Conservation (phyloP, 92 coral and sea anemone species). For the Phenganax subtilis region DNA sequence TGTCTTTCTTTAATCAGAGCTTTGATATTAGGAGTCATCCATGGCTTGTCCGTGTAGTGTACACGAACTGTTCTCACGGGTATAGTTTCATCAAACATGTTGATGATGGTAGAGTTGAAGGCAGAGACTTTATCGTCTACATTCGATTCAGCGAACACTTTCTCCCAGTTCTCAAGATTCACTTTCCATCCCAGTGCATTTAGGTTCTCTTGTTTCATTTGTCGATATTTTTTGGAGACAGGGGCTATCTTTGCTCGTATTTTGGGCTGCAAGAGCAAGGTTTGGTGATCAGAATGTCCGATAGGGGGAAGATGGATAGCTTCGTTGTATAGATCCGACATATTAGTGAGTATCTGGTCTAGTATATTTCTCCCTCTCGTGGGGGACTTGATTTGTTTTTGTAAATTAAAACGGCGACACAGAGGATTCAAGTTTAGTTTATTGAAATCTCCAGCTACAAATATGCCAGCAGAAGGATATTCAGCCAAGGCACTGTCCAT, state of each 20-base stretch:
- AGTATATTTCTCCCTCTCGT: conserved; percentile 13
- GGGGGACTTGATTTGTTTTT: conserved; percentile 1
- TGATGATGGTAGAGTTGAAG: not conserved
- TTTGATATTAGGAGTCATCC: too few relatives aligned
- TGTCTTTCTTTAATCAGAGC: too few relatives aligned
- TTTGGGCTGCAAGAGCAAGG: not conserved
- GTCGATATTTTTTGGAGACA: not conserved
- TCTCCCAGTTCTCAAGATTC: not conserved
- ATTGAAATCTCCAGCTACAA: not conserved
- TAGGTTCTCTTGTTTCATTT: not conserved
- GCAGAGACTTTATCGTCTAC: not conserved
- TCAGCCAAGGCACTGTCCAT: not conserved
- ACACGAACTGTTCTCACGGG: not conserved
- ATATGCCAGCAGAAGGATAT: not conserved
- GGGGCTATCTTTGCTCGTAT: not conserved
- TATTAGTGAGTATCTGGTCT: not conserved
- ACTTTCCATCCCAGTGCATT: not conserved
- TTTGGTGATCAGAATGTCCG: conserved; percentile 9
- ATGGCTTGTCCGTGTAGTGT: too few relatives aligned
- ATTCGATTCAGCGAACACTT: not conserved
- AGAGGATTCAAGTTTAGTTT: not conserved
- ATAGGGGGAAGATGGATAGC: conserved; percentile 1
- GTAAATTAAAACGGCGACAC: conserved; percentile 22
- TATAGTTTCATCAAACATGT: not conserved
- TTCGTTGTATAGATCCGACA: not conserved